Conservation (phyloP, 2,113 vertebrate species). For the Pelmatolapia mariae region DNA sequence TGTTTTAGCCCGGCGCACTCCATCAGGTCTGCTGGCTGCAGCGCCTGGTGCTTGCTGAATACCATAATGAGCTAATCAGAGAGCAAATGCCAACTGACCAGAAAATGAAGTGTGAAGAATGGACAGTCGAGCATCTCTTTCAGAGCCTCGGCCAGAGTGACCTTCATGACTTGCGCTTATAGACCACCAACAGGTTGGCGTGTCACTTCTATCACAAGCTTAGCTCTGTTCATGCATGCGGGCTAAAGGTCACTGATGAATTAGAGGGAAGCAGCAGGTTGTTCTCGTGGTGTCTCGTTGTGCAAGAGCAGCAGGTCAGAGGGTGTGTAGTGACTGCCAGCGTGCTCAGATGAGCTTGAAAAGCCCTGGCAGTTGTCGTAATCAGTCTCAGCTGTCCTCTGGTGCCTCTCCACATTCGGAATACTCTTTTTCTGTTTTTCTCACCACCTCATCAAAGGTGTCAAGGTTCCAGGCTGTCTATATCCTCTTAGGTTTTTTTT, state of each 20-base stretch:
- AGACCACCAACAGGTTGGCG: background rate
- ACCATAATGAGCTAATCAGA: constrained; percentile 24
- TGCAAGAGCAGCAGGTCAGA: background rate
- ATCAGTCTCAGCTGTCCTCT: constrained; percentile 19
- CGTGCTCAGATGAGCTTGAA: background rate
- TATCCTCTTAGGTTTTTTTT: background rate
- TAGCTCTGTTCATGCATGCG: background rate
- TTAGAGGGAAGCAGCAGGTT: background rate
- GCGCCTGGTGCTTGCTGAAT: background rate
- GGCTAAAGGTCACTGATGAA: constrained; percentile 29
- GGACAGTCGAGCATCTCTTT: background rate
- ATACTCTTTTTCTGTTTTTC: background rate
- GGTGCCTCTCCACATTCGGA: constrained; percentile 1
- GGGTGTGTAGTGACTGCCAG: background rate
- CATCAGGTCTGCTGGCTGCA: background rate
- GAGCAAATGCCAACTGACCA: constrained; percentile 32
- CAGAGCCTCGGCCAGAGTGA: background rate
- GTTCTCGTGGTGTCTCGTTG: background rate
- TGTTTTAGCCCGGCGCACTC: background rate
- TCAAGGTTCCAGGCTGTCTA: background rate
- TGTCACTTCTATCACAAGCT: background rate
- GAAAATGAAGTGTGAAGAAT: constrained; percentile 32
- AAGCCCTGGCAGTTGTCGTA: background rate
- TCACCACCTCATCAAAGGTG: constrained; percentile 18
- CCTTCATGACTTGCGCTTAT: background rate